Percentiles rank a stretch among this genome's conserved stretches.
phyloP scores from a whole-genome alignment of 2,113 vertebrate genomes.

The Eublepharis macularius region DNA sequence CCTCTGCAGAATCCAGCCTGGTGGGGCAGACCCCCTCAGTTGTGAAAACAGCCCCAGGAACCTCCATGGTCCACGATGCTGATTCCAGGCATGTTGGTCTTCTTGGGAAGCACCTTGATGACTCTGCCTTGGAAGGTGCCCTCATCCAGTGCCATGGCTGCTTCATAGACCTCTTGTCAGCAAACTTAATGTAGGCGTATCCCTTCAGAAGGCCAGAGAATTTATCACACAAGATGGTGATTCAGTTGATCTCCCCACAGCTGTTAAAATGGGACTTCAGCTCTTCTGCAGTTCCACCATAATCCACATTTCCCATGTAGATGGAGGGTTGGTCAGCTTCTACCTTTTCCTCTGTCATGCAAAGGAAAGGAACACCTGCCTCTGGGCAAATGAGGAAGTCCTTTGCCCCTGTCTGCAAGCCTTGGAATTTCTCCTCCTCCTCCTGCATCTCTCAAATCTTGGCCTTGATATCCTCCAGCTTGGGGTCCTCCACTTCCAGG shows the following conservation, averaged over 20 bases:
- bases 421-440: conserved; percentile 74
- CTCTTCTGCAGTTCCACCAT: conserved; percentile 86
- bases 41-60: conserved; percentile 63
- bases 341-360: conserved; percentile 78
- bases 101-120: conserved; percentile 93
- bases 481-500: conserved; percentile 58
- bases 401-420: conserved; percentile 68
- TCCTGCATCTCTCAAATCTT: conserved; percentile 84
- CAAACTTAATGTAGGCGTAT: conserved; percentile 94
- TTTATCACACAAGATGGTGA: conserved; percentile 90
- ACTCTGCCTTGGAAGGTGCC: conserved; percentile 85
- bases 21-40: conserved; percentile 66
- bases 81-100: conserved; percentile 91
- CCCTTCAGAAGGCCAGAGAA: conserved; percentile 83
- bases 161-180: conserved; percentile 79
- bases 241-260: conserved; percentile 86
- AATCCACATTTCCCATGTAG: conserved; percentile 94
- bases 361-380: conserved; percentile 77
- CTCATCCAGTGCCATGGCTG: conserved; percentile 83
- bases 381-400: conserved; percentile 31
- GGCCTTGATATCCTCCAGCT: conserved; percentile 85
- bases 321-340: conserved; percentile 89
- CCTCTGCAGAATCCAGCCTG: conserved; percentile 67
- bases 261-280: conserved; percentile 88
- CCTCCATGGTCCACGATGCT: conserved; percentile 84